Conservation (phyloP, 1,140 invertebrate genomes). For the Eriocheir sinensis region DNA sequence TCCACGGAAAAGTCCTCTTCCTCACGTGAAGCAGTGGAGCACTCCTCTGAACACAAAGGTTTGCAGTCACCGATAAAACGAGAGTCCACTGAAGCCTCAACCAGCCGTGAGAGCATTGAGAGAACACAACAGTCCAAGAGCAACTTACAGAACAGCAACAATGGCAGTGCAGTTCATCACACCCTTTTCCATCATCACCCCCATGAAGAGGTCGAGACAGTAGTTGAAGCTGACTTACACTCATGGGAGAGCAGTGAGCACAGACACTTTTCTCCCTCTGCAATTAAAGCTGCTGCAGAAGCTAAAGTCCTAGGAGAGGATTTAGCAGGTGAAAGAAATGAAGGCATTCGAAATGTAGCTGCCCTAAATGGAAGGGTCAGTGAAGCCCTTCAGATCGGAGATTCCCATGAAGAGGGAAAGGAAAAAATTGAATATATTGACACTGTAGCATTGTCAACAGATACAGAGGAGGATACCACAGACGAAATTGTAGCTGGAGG, state of each 20-base stretch:
- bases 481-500: neutral
- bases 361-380: neutral
- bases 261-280: neutral
- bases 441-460: neutral
- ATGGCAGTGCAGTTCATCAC: neutral
- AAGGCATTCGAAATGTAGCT: neutral
- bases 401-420: neutral
- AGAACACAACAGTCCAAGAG: neutral
- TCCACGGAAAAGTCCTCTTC: neutral
- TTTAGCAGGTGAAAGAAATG: neutral
- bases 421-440: neutral
- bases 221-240: neutral
- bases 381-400: neutral
- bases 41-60: no score
- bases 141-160: neutral
- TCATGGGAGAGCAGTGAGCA: neutral
- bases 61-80: neutral
- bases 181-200: neutral
- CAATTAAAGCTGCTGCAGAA: neutral
- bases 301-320: neutral
- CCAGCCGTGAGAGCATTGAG: neutral
- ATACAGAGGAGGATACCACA: neutral
- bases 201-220: neutral
- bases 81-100: neutral
- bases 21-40: neutral